Evolutionary conservation across 2,113 vertebrate genomes (phyloP), one percentile per base, ranked within the genome.

Genomic region (Micronycteris hirsuta): DNA sequence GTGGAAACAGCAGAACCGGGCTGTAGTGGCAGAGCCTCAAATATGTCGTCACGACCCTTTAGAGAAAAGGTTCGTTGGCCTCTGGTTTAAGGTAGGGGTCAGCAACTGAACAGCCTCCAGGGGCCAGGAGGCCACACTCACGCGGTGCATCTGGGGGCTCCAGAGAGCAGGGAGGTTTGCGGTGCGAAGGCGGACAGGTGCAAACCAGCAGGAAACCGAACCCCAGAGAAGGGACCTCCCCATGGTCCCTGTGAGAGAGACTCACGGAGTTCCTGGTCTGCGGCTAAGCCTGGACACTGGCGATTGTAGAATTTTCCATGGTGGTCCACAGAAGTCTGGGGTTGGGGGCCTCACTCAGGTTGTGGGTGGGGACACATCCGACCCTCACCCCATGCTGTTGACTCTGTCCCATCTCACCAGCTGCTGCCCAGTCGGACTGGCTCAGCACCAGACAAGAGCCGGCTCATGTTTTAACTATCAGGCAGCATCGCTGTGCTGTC

Each of bases 371-470:
- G 58, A 68, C 20, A 61, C 70, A 68, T 17, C 31, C 4, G 16
- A n/a, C 19, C 26, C 45, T 70, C 14, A 22, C 38, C 14, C 54
- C 15, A 7, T 17, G 14, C 4, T 15, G n/a, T 12, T 45, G 45
- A 14, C 38, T 89, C 47, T 63, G 61, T 1, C 33, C 1, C 31
- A 1, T 20, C 43, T 52, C 5, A 5, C 28, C 38, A 26, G 77
- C n/a, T 74, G 15, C 43, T 19, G 8, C 9, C 19, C 47, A 14
- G 2, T 10, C 2, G 0, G 54, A 14, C 1, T 4, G 28, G 54
- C 26, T 33, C 61, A 58, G 54, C 7, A 1, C 13, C 3, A 1
- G 24, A 56, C 38, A 33, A 1, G 49, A 61, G 54, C 1, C 22
- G 31, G 36, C 22, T 70, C 68, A 7, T 47, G 26, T 45, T 14